Percentiles rank a stretch among this genome's conserved stretches.
These are phyloP conservation scores for Phaethornis superciliosus DNA, from an alignment of 2,113 vertebrate species.

Conservation along the genomic window DNA sequence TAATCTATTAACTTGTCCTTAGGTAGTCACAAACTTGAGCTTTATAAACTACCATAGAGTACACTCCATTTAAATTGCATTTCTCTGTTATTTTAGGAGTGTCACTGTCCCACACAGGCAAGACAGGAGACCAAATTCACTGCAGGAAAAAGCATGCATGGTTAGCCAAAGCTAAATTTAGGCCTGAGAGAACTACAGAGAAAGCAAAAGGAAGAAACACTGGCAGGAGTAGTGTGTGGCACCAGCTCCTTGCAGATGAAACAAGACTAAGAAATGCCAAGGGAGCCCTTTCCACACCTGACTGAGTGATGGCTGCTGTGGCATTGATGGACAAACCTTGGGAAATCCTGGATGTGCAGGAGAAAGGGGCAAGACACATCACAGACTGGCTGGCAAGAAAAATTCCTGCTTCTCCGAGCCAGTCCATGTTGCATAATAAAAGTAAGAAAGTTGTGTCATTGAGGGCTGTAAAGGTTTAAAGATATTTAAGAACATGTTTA, in stretches of 20 bases:
- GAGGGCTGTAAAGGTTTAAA: neutral
- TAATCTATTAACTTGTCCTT: constrained; percentile 69
- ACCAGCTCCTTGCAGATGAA: neutral
- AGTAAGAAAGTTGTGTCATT: neutral
- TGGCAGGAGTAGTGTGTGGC: neutral
- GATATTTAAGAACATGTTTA: neutral
- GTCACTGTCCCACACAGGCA: neutral
- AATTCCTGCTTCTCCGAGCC: neutral
- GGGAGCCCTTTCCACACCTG: neutral
- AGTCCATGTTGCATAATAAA: neutral
- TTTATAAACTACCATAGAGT: constrained; percentile 52
- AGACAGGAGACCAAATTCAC: neutral
- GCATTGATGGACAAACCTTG: neutral
- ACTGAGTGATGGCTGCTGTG: neutral
- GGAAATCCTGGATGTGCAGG: neutral
- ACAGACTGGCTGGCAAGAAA: neutral
- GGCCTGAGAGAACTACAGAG: neutral
- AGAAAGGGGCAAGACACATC: neutral
- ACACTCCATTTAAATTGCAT: constrained; percentile 17
- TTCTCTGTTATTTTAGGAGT: constrained; percentile 8
- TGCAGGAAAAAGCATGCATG: neutral
- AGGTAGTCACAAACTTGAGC: constrained; percentile 62
- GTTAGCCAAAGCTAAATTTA: neutral
- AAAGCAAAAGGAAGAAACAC: neutral
- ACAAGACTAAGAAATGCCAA: neutral